Evolutionary conservation across 2,113 vertebrate species (phyloP), one percentile per base, ranked within the genome.

Genomic region (Siphamia tubifer): DNA sequence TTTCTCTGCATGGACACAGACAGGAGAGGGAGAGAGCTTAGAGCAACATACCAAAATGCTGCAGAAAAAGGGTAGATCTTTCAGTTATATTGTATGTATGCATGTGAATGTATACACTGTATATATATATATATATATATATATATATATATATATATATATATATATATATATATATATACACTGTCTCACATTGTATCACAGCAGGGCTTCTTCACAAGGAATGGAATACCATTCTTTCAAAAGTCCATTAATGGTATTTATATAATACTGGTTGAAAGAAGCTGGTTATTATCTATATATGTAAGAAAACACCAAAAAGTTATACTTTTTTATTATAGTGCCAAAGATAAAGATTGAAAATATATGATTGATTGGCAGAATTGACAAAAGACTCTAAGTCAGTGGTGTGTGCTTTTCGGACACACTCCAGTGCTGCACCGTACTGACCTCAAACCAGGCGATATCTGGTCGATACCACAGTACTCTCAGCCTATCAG

Each of bases 381-480:
- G 71, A 32, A 72, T 31, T 51, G 56, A 68, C 45, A 36, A 61
- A 82, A 81, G 66, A 67, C 49, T 75, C 32, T 43, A 79, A 83
- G 81, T 84, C 81, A 82, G 51, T 58, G 73, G 64, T 82, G 85
- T 82, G 83, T 84, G 71, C 64, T 67, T 74, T 68, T 55, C 61
- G 35, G 87, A 87, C 82, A 87, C 77, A 86, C 74, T 87, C 75
- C 77, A 75, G 47, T 66, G 83, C 68, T 51, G 71, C 78, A 45
- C 77, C n/a, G 47, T 27, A 68, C 74, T 85, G 85, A 89, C 87
- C 86, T 88, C 81, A 79, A 86, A 89, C 81, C 61, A 63, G 84
- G 81, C 81, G 27, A 73, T 72, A 70, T 78, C 81, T 87, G 85
- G 83, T 90, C 89, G 83, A 88, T 92, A 86, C 45, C 81, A 69